Conservation (phyloP, 2,888 invertebrate species). For the Ormyrus nitidulus region DNA sequence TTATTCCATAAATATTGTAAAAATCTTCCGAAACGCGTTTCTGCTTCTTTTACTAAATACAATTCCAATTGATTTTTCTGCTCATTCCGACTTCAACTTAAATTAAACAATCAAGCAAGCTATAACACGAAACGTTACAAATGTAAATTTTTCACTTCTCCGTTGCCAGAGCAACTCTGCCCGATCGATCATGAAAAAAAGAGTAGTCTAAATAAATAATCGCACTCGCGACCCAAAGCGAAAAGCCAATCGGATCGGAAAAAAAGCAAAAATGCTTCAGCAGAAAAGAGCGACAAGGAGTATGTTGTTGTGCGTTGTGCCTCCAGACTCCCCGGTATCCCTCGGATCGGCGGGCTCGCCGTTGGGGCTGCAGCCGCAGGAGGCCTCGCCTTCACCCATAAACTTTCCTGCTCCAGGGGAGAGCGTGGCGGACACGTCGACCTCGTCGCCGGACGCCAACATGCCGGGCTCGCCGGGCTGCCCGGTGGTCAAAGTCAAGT, state of each 20-base stretch:
- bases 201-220: neutral
- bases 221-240: no score
- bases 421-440: constrained; percentile 94
- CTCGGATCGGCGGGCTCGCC: constrained; percentile 74
- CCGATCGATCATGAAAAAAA: neutral
- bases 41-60: no score
- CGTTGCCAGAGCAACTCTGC: neutral
- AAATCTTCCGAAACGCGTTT: no score
- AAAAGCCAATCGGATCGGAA: constrained; percentile 1
- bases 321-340: constrained; percentile 74
- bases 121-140: no score
- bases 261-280: neutral
- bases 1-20: no score
- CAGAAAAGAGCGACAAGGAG: neutral
- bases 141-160: neutral
- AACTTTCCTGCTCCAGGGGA: constrained; percentile 82
- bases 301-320: constrained; percentile 5
- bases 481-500: constrained; percentile 73
- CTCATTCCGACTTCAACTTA: no score
- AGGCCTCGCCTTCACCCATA: constrained; percentile 73
- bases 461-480: constrained; percentile 87
- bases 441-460: constrained; percentile 93
- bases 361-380: constrained; percentile 72
- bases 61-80: no score
- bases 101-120: no score